Percentiles rank a stretch among this genome's conserved stretches.
Conservation (phyloP, 2,888 invertebrate genomes). For the Megamerina dolium region DNA sequence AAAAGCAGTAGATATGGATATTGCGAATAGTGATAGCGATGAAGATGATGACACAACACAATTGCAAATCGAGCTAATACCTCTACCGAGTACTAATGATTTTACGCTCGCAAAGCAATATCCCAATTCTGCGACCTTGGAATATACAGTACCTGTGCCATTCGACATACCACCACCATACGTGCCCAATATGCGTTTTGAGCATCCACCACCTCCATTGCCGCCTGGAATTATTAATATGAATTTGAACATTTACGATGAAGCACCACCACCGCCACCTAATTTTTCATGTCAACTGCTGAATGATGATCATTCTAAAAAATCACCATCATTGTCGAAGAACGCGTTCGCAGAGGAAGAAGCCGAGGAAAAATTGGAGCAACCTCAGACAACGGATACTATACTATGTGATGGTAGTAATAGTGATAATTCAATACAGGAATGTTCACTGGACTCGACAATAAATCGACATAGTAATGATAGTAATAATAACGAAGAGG, state of each 20-base stretch:
- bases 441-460: neutral
- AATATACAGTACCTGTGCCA: conserved; percentile 1
- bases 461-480: neutral
- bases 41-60: conserved; percentile 20
- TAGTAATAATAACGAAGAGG: conserved; percentile 24
- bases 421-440: neutral
- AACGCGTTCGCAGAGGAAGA: no score
- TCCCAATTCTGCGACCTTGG: no score
- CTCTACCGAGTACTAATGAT: conserved; percentile 16
- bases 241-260: neutral
- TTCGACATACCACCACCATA: neutral
- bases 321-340: no score
- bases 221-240: conserved; percentile 12
- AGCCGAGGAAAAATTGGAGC: neutral
- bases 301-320: no score
- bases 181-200: neutral
- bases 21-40: conserved; percentile 45
- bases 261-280: neutral
- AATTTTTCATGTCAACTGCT: no score
- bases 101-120: conserved; percentile 1
- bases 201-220: conserved; percentile 2
- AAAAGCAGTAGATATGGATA: conserved; percentile 47
- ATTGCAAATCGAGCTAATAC: conserved; percentile 25
- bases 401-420: neutral
- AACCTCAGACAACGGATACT: neutral